phyloP scores from a whole-genome alignment of 2,888 invertebrate genomes.

The Melolontha melolontha region DNA sequence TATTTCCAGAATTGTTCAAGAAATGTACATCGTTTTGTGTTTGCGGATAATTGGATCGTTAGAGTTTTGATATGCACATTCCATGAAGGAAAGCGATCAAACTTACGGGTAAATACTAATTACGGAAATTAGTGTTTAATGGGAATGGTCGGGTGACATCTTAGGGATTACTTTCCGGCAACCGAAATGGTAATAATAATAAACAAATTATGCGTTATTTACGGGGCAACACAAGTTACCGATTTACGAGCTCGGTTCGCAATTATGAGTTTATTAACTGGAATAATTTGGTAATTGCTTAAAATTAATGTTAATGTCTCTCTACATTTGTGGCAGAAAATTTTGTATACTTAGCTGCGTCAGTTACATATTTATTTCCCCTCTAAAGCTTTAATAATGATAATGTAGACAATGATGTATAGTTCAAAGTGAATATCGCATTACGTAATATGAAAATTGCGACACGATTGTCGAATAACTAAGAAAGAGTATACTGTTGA shows the following conservation, averaged over 20 bases:
- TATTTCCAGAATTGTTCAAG: background rate
- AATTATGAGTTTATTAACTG: constrained; percentile 37
- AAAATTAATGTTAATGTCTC: constrained; percentile 26
- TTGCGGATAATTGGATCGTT: constrained; percentile 21
- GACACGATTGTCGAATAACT: no score
- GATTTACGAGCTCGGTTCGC: constrained; percentile 17
- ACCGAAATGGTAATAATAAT: constrained; percentile 35
- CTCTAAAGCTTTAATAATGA: no score
- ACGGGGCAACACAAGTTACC: constrained; percentile 16
- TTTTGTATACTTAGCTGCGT: background rate
- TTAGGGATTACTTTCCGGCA: constrained; percentile 27
- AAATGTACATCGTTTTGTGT: constrained; percentile 7
- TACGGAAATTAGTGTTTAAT: constrained; percentile 36
- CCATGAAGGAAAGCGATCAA: constrained; percentile 13
- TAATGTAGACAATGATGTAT: no score
- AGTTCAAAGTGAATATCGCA: no score
- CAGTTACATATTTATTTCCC: no score
- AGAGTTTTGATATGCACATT: constrained; percentile 26
- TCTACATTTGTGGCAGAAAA: constrained; percentile 6
- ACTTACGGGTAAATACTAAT: constrained; percentile 30
- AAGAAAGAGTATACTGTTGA: no score
- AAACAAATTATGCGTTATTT: constrained; percentile 39
- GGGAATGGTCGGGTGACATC: constrained; percentile 21
- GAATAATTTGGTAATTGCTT: constrained; percentile 32
- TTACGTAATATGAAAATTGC: no score